Percentiles rank a stretch among this genome's conserved stretches.
Evolutionary conservation across 2,113 vertebrate species (phyloP).

Genomic region (Antennarius striatus): DNA sequence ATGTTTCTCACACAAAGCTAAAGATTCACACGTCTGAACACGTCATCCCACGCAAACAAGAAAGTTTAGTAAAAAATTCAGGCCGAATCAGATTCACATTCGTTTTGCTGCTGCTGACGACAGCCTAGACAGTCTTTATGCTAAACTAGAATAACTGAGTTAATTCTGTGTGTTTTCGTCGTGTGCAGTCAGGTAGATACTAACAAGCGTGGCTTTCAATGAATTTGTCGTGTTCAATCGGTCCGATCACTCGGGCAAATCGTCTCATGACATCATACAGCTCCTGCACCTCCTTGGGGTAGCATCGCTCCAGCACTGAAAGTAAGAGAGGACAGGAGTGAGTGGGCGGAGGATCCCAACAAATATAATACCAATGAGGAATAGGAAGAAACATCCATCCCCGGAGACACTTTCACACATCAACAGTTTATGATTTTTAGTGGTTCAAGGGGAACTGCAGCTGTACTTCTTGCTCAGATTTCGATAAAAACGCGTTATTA

Average conservation of each 20-base stretch:
- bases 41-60: neutral
- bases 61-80: too few species aligned
- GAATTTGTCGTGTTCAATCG: slow-evolving; percentile 94
- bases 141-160: neutral
- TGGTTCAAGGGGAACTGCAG: neutral
- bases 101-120: too few species aligned
- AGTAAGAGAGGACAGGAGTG: slow-evolving; percentile 27
- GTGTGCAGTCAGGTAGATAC: slow-evolving; percentile 55
- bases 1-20: neutral
- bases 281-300: slow-evolving; percentile 95
- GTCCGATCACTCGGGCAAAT: slow-evolving; percentile 91
- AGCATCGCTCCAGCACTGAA: slow-evolving; percentile 91
- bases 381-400: slow-evolving; percentile 22
- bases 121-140: neutral
- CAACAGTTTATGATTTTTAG: neutral
- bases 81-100: too few species aligned
- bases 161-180: slow-evolving; percentile 2
- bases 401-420: slow-evolving; percentile 13
- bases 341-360: slow-evolving; percentile 21
- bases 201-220: slow-evolving; percentile 95
- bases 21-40: neutral
- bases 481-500: neutral
- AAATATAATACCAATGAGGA: slow-evolving; percentile 31
- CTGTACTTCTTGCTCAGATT: neutral
- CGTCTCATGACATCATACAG: slow-evolving; percentile 93